Conservation (phyloP, 2,888 invertebrate species). For the Drosophila mercatorum region DNA sequence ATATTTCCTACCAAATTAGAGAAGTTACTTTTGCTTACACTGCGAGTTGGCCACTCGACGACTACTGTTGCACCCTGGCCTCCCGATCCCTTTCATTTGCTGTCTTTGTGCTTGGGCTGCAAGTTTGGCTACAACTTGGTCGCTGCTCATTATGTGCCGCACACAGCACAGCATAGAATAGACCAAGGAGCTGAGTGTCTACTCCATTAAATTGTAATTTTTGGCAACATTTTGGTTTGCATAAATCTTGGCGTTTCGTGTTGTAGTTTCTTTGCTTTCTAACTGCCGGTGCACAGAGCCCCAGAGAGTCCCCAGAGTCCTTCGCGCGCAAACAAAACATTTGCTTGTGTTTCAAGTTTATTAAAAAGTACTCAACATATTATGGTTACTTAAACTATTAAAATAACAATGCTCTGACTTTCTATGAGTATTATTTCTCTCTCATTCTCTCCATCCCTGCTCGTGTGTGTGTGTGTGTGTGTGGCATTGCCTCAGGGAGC, state of each 20-base stretch:
- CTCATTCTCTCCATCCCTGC: conserved; percentile 15
- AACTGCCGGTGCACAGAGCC: conserved; percentile 6
- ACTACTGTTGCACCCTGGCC: conserved; percentile 10
- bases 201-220: conserved; percentile 83
- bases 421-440: conserved; percentile 11
- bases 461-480: conserved; percentile 15
- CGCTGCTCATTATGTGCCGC: conserved; percentile 76
- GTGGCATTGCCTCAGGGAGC: conserved; percentile 21
- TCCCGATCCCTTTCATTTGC: conserved; percentile 26
- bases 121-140: conserved; percentile 62
- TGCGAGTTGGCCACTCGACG: conserved; percentile 52
- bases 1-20: conserved; percentile 83
- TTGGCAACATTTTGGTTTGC: conserved; percentile 80
- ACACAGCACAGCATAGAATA: conserved; percentile 29
- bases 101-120: conserved; percentile 42
- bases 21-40: conserved; percentile 75
- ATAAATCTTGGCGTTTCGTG: conserved; percentile 71
- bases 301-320: conserved; percentile 54
- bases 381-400: conserved; percentile 81
- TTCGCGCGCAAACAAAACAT: conserved; percentile 62
- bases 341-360: conserved; percentile 77
- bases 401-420: conserved; percentile 65
- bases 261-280: conserved; percentile 49
- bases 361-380: conserved; percentile 80
- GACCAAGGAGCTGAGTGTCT: conserved; percentile 41